Conservation (phyloP, 2,797 vertebrate genomes). For the Channallabes apus region DNA sequence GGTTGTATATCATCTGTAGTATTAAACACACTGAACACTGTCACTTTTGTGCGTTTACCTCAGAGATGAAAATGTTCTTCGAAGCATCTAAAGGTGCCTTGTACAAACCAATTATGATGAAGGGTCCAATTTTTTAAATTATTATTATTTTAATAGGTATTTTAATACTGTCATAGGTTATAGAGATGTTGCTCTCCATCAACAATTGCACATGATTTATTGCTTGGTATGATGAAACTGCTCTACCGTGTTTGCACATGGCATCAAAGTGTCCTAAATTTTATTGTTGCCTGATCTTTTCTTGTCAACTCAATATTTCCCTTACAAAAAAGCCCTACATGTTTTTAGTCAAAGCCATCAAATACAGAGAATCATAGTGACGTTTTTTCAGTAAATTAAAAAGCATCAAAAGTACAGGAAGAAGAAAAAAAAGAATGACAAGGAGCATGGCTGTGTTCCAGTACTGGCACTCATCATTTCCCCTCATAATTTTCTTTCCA, state of each 20-base stretch:
- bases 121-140: conserved; percentile 28
- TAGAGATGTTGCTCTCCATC: conserved; percentile 32
- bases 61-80: conserved; percentile 36
- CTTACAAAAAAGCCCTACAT: conserved; percentile 36
- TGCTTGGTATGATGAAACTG: conserved; percentile 33
- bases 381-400: conserved; percentile 22
- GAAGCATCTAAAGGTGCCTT: conserved; percentile 55
- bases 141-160: background rate
- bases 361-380: conserved; percentile 33
- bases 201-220: conserved; percentile 50
- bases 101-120: conserved; percentile 38
- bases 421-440: background rate
- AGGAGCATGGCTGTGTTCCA: conserved; percentile 1
- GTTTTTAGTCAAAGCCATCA: conserved; percentile 44
- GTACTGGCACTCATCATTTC: conserved; percentile 2
- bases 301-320: conserved; percentile 3
- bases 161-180: conserved; percentile 20
- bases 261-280: conserved; percentile 51
- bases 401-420: conserved; percentile 1
- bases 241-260: conserved; percentile 54
- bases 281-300: conserved; percentile 28
- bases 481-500: background rate
- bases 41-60: conserved; percentile 37
- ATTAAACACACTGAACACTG: conserved; percentile 28
- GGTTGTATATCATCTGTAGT: conserved; percentile 7